These are phyloP conservation scores for Drosophila chauvacae DNA, from an alignment of 1,140 invertebrate species.

Conservation along the genomic window DNA sequence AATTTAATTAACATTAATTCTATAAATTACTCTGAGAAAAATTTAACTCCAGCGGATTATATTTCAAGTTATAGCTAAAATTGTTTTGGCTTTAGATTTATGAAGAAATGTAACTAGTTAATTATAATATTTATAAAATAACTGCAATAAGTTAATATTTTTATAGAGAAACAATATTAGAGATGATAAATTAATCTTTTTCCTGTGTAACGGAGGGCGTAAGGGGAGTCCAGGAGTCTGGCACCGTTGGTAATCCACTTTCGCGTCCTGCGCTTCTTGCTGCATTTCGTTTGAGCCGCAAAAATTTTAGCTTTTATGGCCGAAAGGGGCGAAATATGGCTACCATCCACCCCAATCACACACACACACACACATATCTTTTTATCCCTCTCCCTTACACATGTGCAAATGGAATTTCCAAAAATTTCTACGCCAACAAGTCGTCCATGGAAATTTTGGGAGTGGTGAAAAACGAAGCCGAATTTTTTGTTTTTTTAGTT, in stretches of 20 bases:
- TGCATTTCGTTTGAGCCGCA: slow-evolving; percentile 54
- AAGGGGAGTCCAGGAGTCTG: slow-evolving; percentile 4
- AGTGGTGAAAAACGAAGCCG: slow-evolving; percentile 20
- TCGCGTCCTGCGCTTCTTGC: slow-evolving; percentile 26
- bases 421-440: slow-evolving; percentile 43
- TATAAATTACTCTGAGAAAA: too few relatives aligned
- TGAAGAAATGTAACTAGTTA: not conserved
- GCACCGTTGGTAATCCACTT: slow-evolving; percentile 51
- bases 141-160: not conserved
- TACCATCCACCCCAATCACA: not conserved
- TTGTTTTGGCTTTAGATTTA: not conserved
- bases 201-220: not conserved
- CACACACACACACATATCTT: not conserved
- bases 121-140: too few relatives aligned
- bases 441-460: slow-evolving; percentile 31
- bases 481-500: slow-evolving; percentile 35
- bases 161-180: not conserved
- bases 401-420: slow-evolving; percentile 49
- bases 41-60: too few relatives aligned
- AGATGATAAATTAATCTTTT: not conserved
- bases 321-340: slow-evolving; percentile 40
- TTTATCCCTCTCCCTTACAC: slow-evolving; percentile 5
- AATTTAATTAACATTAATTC: not conserved
- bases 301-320: slow-evolving; percentile 57
- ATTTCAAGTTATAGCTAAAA: too few relatives aligned